These are phyloP conservation scores for Sus cebifrons DNA, from an alignment of 2,797 vertebrate genomes.

Conservation along the genomic window DNA sequence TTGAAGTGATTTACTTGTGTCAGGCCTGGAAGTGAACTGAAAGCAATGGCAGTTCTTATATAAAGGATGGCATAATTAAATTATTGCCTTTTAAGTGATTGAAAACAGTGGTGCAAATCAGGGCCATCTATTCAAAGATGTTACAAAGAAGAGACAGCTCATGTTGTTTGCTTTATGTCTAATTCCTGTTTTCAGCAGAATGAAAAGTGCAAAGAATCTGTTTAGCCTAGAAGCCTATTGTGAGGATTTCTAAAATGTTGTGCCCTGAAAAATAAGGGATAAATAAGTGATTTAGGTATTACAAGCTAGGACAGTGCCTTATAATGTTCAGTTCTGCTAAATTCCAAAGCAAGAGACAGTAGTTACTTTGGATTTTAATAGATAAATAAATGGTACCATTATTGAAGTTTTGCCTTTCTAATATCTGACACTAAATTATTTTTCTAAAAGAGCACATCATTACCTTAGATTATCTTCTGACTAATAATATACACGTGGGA, in stretches of 20 bases:
- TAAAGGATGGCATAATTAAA: constrained; percentile 89
- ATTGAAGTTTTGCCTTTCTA: not conserved
- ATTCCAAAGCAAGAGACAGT: not conserved
- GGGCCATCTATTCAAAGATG: constrained; percentile 89
- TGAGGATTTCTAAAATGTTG: constrained; percentile 47
- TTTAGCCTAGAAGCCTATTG: constrained; percentile 29
- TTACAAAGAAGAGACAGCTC: constrained; percentile 87
- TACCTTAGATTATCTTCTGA: constrained; percentile 2
- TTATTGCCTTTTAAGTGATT: constrained; percentile 93
- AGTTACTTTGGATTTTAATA: constrained; percentile 49
- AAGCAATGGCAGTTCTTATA: constrained; percentile 89
- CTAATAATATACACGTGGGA: not conserved
- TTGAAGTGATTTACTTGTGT: constrained; percentile 91
- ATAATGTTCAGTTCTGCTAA: not conserved
- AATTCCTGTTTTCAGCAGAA: constrained; percentile 80
- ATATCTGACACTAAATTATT: constrained; percentile 29
- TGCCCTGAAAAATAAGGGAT: constrained; percentile 20
- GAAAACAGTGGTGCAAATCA: constrained; percentile 90
- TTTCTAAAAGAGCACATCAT: not conserved
- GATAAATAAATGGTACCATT: not conserved
- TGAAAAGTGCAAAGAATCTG: constrained; percentile 81
- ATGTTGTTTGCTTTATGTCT: constrained; percentile 86
- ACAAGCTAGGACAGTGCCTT: not conserved
- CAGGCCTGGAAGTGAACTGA: constrained; percentile 89
- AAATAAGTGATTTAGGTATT: not conserved